Conservation (phyloP, 30 jellyfish, hydroid and myxozoan species). For the Pseudorhiza aurosa region DNA sequence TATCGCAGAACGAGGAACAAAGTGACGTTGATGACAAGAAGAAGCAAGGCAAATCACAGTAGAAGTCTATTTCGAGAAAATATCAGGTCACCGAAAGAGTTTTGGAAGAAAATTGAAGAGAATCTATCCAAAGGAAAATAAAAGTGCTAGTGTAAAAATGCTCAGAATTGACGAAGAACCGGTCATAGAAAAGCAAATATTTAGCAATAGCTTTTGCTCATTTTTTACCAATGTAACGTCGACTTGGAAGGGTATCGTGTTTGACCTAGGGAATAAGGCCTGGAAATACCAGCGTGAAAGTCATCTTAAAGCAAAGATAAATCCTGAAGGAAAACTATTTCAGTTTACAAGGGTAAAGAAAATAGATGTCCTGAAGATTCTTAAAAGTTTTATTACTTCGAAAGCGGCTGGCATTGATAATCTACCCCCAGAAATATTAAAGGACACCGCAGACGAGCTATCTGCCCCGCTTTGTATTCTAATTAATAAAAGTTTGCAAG, state of each 20-base stretch:
- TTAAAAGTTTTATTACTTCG: conserved; percentile 7
- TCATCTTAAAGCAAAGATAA: conserved; percentile 24
- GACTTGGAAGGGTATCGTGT: conserved; percentile 5
- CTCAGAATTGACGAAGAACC: conserved; percentile 17
- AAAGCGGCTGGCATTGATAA: conserved; percentile 56
- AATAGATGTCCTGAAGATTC: conserved; percentile 27
- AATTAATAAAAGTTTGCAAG: conserved; percentile 28
- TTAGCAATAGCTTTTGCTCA: conserved; percentile 42
- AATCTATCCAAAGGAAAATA: conserved; percentile 30
- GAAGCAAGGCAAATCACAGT: conserved; percentile 37
- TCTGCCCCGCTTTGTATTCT: conserved; percentile 28
- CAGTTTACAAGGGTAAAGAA: conserved; percentile 32
- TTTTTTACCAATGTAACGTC: conserved; percentile 50
- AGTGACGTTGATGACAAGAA: conserved; percentile 33
- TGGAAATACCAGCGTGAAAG: conserved; percentile 33
- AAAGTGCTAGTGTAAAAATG: conserved; percentile 39
- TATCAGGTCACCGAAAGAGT: conserved; percentile 34
- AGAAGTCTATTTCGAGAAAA: conserved; percentile 21
- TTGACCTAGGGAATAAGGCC: conserved; percentile 1
- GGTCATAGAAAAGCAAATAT: conserved; percentile 4
- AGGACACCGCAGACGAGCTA: conserved; percentile 51
- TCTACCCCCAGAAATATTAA: conserved; percentile 46
- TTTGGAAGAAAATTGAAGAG: conserved; percentile 22
- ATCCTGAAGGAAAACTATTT: conserved; percentile 46
- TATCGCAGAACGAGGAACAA: conserved; percentile 35